Evolutionary conservation across 2,797 vertebrate genomes (phyloP).

Genomic region (Alfaro cultratus): DNA sequence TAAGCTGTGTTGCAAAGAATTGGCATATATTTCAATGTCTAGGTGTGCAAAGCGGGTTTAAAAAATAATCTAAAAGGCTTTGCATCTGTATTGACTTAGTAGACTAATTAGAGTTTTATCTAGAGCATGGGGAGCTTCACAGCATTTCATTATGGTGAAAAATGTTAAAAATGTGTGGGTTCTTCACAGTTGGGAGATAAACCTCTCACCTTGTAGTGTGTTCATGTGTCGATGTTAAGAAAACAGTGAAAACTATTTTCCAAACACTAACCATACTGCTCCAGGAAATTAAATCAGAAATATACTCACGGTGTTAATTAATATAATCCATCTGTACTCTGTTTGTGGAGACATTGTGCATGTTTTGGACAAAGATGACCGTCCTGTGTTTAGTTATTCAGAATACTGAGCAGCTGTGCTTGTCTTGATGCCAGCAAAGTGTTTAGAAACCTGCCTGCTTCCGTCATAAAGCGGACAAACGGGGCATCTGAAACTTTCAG

Average conservation of each 20-base stretch:
- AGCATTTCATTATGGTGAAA: not conserved
- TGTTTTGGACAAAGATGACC: not conserved
- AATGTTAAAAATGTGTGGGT: not conserved
- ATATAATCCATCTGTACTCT: not conserved
- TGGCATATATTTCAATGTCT: not conserved
- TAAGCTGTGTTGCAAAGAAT: not conserved
- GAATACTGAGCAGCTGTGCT: not conserved
- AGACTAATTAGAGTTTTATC: conserved; percentile 21
- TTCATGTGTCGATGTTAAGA: not conserved
- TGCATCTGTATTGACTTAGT: not conserved
- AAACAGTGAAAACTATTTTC: conserved; percentile 11
- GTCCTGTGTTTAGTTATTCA: not conserved
- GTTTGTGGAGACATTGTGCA: not conserved
- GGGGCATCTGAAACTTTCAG: conserved; percentile 9
- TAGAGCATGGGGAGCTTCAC: conserved; percentile 15
- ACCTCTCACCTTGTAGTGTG: conserved; percentile 17
- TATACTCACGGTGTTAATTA: not conserved
- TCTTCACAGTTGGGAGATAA: conserved; percentile 9
- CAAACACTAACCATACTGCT: not conserved
- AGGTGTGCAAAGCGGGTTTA: not conserved
- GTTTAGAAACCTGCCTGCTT: not conserved
- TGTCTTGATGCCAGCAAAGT: not conserved
- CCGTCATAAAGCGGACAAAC: not conserved
- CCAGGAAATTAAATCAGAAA: not conserved
- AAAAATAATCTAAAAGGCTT: not conserved